Conservation (phyloP, 2,888 invertebrate genomes). For the Papilio gigon region DNA sequence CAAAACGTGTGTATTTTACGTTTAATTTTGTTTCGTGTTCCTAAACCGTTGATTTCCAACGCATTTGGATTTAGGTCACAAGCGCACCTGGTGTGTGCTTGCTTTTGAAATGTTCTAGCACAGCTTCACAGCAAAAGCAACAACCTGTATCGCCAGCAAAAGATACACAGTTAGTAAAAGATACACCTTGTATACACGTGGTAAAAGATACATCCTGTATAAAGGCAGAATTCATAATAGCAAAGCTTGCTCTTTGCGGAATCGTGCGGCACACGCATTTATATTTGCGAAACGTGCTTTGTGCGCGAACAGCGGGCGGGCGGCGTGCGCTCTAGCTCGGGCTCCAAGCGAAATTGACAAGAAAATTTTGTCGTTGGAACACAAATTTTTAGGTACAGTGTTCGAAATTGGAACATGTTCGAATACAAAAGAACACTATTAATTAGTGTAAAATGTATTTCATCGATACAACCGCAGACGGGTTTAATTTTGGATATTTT, state of each 20-base stretch:
- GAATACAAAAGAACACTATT: neutral
- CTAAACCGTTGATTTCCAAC: neutral
- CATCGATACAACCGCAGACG: neutral
- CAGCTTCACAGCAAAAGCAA: neutral
- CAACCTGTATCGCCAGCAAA: neutral
- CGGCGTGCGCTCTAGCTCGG: neutral
- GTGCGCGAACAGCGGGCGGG: slow-evolving; percentile 4
- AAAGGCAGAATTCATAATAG: slow-evolving; percentile 35
- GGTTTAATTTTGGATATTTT: neutral
- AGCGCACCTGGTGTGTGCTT: neutral
- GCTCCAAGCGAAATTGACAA: neutral
- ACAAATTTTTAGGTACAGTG: neutral
- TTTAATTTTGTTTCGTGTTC: neutral
- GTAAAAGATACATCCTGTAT: slow-evolving; percentile 16
- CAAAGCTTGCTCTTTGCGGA: slow-evolving; percentile 34
- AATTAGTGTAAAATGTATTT: neutral
- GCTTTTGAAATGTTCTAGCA: slow-evolving; percentile 8
- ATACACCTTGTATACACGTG: neutral
- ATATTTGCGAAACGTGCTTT: slow-evolving; percentile 18
- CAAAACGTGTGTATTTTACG: too few relatives aligned
- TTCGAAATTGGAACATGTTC: slow-evolving; percentile 9
- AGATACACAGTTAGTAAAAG: neutral
- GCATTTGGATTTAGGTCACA: slow-evolving; percentile 18
- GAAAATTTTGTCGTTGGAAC: slow-evolving; percentile 16
- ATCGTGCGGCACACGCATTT: slow-evolving; percentile 31